phyloP scores from a whole-genome alignment of 2,797 vertebrate genomes.

The Dicrostonyx torquatus region DNA sequence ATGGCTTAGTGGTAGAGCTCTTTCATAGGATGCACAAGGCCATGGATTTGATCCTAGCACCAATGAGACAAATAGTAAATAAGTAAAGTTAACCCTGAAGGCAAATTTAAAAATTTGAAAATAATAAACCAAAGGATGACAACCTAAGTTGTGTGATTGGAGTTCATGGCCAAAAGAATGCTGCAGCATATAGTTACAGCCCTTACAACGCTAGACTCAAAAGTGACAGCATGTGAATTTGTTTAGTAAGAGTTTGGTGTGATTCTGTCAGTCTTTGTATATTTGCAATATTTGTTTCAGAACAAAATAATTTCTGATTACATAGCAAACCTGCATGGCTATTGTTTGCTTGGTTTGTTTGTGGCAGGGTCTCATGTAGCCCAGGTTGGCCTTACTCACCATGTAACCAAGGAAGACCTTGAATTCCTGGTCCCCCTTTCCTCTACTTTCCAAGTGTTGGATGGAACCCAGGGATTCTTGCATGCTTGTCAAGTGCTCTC shows the following conservation, averaged over 20 bases:
- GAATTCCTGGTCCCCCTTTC: background rate
- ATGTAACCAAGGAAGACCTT: background rate
- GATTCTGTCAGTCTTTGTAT: background rate
- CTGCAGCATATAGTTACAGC: background rate
- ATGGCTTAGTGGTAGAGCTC: background rate
- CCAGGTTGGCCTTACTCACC: background rate
- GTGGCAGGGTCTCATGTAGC: background rate
- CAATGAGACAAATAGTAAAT: background rate
- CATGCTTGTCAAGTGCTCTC: too few species aligned
- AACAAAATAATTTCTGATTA: background rate
- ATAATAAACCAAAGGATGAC: background rate
- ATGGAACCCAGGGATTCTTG: background rate
- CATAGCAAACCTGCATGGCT: background rate
- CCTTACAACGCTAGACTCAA: too few species aligned
- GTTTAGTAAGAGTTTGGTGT: background rate
- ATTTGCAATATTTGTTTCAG: background rate
- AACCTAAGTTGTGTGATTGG: background rate
- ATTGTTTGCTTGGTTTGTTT: background rate
- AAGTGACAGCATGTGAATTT: background rate
- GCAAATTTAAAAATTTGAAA: background rate
- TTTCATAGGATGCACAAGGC: background rate
- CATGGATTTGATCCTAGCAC: background rate
- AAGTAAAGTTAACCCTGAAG: background rate
- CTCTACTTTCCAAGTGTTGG: background rate
- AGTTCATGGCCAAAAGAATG: background rate